Evolutionary conservation across 1,140 invertebrate species (phyloP), one percentile per base, ranked within the genome.

Genomic region (Drosophila setifemur): DNA sequence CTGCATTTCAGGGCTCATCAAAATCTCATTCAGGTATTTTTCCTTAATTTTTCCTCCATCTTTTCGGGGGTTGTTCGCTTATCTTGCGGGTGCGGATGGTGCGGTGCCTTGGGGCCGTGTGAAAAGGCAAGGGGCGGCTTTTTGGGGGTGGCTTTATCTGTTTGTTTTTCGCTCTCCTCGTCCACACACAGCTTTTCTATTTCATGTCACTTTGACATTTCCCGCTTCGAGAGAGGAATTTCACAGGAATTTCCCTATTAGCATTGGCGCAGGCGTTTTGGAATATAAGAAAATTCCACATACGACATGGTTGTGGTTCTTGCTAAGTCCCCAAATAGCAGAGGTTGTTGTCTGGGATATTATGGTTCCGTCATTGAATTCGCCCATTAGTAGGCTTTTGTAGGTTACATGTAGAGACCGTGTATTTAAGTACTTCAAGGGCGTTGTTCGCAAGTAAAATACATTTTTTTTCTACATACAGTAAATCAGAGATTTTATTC

Each of bases 141-240:
- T 39, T 48, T 57, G 52, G 72, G 77, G 78, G 77, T 82, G 69
- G 53, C 49, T 70, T 53, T 39, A 43, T 39, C 45, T 83, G 70
- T 83, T 78, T 78, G 55, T 75, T 63, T 58, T 74, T 33, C 66
- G 66, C 75, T 71, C 78, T 83, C 31, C 37, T 23, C 52, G 5
- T 40, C 25, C 40, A 35, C n/a, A 5, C 31, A 33, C 39, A 76
- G 49, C 50, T 54, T 53, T 43, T 37, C 37, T 33, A 70, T 66
- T 40, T 40, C 54, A 31, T 70, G 73, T 64, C 78, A 55, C 28
- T 75, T 82, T 81, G 76, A 82, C 77, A 81, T 81, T 79, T 81
- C 40, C 19, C 18, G 37, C 35, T 26, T 9, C 4, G 11, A 9
- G n/a, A 44, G 14, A 18, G 3, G 18, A 43, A 12, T 14, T 5